phyloP scores from a whole-genome alignment of 1,140 invertebrate genomes.

The Bombus superbus region DNA sequence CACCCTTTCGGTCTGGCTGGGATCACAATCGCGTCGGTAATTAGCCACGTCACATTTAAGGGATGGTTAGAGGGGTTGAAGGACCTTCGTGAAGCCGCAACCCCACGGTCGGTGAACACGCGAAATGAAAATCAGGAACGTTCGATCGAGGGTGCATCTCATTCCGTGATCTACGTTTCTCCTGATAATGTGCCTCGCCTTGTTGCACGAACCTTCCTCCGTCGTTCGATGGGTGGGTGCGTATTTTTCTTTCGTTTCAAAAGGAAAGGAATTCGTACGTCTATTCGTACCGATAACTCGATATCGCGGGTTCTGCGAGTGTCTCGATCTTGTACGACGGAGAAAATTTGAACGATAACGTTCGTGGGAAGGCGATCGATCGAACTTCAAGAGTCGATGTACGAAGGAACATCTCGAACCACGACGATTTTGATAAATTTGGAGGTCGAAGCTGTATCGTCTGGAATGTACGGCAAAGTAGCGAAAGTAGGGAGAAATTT shows the following conservation, averaged over 20 bases:
- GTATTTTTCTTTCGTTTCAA: background rate
- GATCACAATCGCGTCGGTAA: constrained; percentile 41
- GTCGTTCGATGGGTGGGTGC: constrained; percentile 29
- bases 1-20: background rate
- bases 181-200: constrained; percentile 49
- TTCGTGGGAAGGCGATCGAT: too few species aligned
- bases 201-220: constrained; percentile 51
- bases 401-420: too few species aligned
- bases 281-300: background rate
- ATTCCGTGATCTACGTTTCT: constrained; percentile 60
- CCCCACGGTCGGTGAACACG: constrained; percentile 60
- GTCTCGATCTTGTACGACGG: background rate
- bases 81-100: constrained; percentile 31
- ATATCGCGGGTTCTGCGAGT: background rate
- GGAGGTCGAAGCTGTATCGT: too few species aligned
- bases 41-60: constrained; percentile 60
- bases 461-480: too few species aligned
- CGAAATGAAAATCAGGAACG: constrained; percentile 69
- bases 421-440: too few species aligned
- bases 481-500: too few species aligned
- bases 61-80: constrained; percentile 48
- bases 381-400: too few species aligned
- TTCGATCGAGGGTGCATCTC: constrained; percentile 61
- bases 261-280: background rate
- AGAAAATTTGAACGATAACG: background rate